Conservation (phyloP, 2,888 invertebrate genomes). For the Coleophora flavipennella region DNA sequence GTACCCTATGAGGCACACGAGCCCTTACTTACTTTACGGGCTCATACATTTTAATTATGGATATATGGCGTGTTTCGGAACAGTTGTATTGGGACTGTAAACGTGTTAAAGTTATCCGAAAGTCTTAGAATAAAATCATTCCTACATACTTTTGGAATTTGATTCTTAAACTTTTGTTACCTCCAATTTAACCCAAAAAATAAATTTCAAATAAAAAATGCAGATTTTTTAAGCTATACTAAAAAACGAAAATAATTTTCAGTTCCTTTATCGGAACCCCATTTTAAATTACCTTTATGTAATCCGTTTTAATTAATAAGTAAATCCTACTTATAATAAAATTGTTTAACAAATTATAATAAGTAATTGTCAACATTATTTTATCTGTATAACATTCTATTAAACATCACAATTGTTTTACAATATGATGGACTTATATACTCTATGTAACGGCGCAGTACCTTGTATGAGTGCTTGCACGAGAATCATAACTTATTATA, state of each 20-base stretch:
- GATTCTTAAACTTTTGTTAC: not conserved
- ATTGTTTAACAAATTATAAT: conserved; percentile 51
- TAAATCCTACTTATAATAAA: conserved; percentile 32
- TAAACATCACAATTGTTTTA: conserved; percentile 67
- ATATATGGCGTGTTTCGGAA: no score
- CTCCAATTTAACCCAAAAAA: not conserved
- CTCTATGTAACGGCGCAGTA: conserved; percentile 26
- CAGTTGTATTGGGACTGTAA: no score
- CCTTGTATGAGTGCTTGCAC: no score
- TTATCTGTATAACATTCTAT: conserved; percentile 55
- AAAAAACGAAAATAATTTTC: not conserved
- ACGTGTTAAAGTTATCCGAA: no score
- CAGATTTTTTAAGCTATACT: no score
- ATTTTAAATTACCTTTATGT: conserved; percentile 19
- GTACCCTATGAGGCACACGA: no score
- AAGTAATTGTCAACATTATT: conserved; percentile 39
- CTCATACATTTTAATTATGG: no score
- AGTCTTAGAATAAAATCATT: no score
- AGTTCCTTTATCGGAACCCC: no score
- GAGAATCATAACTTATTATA: no score
- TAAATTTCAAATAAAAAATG: no score
- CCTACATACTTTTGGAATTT: not conserved
- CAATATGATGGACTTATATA: conserved; percentile 53
- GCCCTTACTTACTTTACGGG: no score
- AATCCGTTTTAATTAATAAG: conserved; percentile 35